Conservation (phyloP, 1,140 invertebrate genomes). For the Drusus annulatus region DNA sequence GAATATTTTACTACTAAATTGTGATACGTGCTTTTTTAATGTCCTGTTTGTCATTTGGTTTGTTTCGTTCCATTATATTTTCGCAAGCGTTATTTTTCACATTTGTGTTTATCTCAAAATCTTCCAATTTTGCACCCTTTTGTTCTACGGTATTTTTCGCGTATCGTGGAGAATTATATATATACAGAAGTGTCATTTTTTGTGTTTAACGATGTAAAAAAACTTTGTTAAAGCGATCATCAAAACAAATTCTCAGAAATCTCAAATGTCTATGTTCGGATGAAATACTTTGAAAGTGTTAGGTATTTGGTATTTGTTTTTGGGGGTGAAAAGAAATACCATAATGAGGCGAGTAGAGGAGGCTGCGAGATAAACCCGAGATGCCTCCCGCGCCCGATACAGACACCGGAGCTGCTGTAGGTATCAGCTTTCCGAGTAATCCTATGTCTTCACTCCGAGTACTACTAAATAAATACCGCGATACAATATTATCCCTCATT, state of each 20-base stretch:
- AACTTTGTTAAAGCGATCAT: too few relatives aligned
- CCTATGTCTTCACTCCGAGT: conserved; percentile 5
- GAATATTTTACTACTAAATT: too few relatives aligned
- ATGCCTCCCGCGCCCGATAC: not conserved
- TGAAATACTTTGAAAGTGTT: not conserved
- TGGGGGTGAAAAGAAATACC: not conserved
- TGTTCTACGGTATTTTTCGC: too few relatives aligned
- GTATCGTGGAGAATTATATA: too few relatives aligned
- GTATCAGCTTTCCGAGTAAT: conserved; percentile 18
- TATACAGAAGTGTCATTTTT: too few relatives aligned
- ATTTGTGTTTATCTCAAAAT: too few relatives aligned
- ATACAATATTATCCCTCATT: conserved; percentile 3
- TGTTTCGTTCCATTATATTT: not conserved
- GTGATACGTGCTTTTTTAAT: too few relatives aligned
- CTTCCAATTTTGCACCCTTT: too few relatives aligned
- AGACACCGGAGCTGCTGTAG: not conserved
- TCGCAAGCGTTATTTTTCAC: not conserved
- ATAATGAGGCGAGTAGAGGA: not conserved
- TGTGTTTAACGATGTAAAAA: too few relatives aligned
- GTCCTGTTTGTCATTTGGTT: too few relatives aligned
- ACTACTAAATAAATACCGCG: not conserved
- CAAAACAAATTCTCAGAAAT: too few relatives aligned
- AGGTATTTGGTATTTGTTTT: not conserved
- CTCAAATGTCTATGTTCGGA: not conserved
- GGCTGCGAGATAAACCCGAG: not conserved